phyloP scores from a whole-genome alignment of 2,797 vertebrate species.

The Monodelphis domestica region DNA sequence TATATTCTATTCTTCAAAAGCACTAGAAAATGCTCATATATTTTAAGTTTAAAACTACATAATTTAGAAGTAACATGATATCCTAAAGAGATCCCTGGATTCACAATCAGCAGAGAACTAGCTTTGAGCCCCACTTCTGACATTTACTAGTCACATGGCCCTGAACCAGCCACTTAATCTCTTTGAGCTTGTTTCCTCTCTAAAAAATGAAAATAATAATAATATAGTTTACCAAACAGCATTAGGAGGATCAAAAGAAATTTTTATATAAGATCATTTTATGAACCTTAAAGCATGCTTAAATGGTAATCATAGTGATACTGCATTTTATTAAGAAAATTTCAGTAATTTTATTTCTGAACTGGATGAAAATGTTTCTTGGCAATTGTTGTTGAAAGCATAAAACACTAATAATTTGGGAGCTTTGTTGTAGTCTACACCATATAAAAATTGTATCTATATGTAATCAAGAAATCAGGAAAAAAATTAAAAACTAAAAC shows the following conservation, averaged over 20 bases:
- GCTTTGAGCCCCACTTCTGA: background rate
- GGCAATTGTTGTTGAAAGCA: background rate
- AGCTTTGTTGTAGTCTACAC: too few species aligned
- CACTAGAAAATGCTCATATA: background rate
- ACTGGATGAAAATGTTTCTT: slow-evolving; percentile 16
- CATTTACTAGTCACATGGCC: background rate
- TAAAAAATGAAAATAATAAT: background rate
- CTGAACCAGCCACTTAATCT: background rate
- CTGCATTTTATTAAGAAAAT: slow-evolving; percentile 45
- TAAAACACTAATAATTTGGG: slow-evolving; percentile 36
- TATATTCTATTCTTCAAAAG: slow-evolving; percentile 15
- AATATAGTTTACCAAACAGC: background rate
- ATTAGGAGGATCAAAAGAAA: background rate
- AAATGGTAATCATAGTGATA: background rate
- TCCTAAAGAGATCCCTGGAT: background rate
- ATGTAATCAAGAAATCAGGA: too few species aligned
- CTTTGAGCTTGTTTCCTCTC: background rate
- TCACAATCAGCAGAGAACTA: background rate
- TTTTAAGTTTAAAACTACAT: slow-evolving; percentile 5
- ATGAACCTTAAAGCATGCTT: background rate
- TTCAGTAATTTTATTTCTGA: slow-evolving; percentile 52
- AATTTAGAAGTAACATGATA: background rate
- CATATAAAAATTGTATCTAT: too few species aligned
- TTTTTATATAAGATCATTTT: background rate
- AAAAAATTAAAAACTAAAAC: too few species aligned